phyloP scores from a whole-genome alignment of 2,888 invertebrate species.

The Rotaria sp. region DNA sequence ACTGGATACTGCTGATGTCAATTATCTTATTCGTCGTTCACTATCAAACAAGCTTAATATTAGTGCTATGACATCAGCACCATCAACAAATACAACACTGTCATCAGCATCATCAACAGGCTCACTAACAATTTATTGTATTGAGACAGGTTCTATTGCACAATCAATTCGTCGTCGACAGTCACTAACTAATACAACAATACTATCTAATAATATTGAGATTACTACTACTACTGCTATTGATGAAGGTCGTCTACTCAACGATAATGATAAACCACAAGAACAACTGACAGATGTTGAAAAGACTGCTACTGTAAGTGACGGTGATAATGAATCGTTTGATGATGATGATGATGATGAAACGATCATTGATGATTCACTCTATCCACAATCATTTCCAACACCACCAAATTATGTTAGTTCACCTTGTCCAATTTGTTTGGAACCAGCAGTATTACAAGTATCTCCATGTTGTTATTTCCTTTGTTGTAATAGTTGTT shows the following conservation, averaged over 20 bases:
- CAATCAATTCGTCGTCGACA: constrained; percentile 10
- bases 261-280: not conserved
- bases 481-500: constrained; percentile 22
- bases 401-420: not conserved
- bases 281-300: not conserved
- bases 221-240: not conserved
- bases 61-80: not conserved
- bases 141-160: constrained; percentile 9
- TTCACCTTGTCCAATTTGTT: not conserved
- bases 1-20: not conserved
- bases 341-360: constrained; percentile 23
- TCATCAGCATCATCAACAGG: constrained; percentile 3
- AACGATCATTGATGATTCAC: not conserved
- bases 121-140: not conserved
- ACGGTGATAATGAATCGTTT: not conserved
- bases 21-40: not conserved
- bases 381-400: not conserved
- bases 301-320: not conserved
- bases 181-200: not conserved
- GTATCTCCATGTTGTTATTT: constrained; percentile 20
- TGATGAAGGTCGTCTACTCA: not conserved
- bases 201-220: not conserved
- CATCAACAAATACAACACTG: not conserved
- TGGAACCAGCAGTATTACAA: constrained; percentile 16
- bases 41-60: not conserved